Evolutionary conservation across 92 coral and sea anemone species (phyloP).

Genomic region (Siderastrea radians): DNA sequence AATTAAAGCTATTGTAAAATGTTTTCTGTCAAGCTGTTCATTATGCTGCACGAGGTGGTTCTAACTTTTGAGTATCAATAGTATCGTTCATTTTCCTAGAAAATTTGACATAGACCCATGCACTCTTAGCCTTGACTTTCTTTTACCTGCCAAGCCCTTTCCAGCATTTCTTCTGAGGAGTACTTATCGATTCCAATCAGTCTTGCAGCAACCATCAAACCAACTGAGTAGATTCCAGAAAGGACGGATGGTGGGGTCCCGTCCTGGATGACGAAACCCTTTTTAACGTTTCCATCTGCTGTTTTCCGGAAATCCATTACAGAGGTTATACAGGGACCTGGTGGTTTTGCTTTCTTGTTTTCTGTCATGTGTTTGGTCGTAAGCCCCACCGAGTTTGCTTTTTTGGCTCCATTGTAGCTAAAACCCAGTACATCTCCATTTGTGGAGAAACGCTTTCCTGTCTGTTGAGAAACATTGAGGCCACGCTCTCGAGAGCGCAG

Average conservation of each 20-base stretch:
- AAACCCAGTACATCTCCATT: constrained; percentile 72
- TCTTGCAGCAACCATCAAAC: constrained; percentile 49
- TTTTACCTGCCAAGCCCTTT: constrained; percentile 42
- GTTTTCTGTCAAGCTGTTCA: no score
- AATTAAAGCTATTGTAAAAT: no score
- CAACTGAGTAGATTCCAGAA: constrained; percentile 39
- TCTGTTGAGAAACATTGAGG: constrained; percentile 47
- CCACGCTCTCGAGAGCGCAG: constrained; percentile 73
- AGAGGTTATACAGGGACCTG: constrained; percentile 73
- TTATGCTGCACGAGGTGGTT: no score
- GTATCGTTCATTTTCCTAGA: no score
- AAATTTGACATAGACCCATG: no score
- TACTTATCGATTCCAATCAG: constrained; percentile 33
- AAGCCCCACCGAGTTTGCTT: constrained; percentile 60
- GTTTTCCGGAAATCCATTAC: constrained; percentile 65
- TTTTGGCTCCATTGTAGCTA: constrained; percentile 63
- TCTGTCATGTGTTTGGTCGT: neutral
- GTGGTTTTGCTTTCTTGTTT: constrained; percentile 26
- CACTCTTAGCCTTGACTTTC: no score
- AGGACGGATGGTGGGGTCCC: constrained; percentile 63
- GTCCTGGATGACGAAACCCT: constrained; percentile 62
- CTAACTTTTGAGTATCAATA: no score
- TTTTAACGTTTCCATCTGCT: constrained; percentile 20
- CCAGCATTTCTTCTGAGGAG: constrained; percentile 25
- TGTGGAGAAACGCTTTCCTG: constrained; percentile 68